Evolutionary conservation across 2,113 vertebrate species (phyloP).

Genomic region (Cairina moschata): DNA sequence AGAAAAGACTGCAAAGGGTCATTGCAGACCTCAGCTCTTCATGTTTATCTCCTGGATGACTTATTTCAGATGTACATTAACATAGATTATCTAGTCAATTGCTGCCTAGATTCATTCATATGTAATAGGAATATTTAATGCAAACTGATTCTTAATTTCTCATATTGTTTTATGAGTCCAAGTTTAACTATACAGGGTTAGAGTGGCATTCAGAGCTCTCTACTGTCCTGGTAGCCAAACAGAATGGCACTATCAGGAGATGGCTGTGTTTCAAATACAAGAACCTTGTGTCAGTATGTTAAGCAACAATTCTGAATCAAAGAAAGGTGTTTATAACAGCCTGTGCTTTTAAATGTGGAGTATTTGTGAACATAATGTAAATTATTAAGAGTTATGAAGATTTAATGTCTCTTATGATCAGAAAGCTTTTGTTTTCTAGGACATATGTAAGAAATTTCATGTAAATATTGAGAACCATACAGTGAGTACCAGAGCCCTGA

Average conservation of each 20-base stretch:
- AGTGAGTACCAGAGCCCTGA: neutral
- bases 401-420: neutral
- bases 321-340: neutral
- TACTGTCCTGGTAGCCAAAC: neutral
- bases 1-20: neutral
- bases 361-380: neutral
- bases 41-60: conserved; percentile 41
- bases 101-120: neutral
- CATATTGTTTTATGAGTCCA: neutral
- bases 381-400: neutral
- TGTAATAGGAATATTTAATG: conserved; percentile 33
- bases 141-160: conserved; percentile 16
- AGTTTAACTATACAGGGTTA: neutral
- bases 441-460: neutral
- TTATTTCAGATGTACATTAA: conserved; percentile 49
- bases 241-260: neutral
- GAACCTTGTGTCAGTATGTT: accelerated
- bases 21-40: conserved; percentile 15
- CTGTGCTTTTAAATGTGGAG: neutral
- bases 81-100: conserved; percentile 1
- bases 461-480: neutral
- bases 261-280: accelerated
- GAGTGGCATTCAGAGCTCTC: neutral
- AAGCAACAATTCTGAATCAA: neutral
- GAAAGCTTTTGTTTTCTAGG: neutral